A percentile compares a stretch with the other conserved stretches of the same genome.
Conservation (phyloP, 2,113 vertebrate genomes). For the Forbesichthys papilliferus region DNA sequence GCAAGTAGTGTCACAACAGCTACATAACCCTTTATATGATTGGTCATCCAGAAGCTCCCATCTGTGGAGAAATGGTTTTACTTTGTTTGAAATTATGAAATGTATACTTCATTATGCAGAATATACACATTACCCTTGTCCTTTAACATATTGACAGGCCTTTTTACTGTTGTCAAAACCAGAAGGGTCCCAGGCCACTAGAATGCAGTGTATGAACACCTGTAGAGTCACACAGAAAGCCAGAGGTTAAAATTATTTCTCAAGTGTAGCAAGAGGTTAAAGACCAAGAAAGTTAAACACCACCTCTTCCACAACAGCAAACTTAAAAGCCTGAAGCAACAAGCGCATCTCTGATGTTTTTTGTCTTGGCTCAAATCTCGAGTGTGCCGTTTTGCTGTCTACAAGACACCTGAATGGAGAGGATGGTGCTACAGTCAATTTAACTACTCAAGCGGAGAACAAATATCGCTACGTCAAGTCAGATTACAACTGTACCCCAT, state of each 20-base stretch:
- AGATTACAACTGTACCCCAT: slow-evolving; percentile 66
- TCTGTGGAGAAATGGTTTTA: slow-evolving; percentile 33
- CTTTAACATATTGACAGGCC: slow-evolving; percentile 73
- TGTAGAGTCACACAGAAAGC: slow-evolving; percentile 29
- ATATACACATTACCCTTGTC: slow-evolving; percentile 49
- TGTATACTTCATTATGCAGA: not conserved
- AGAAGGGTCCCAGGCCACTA: slow-evolving; percentile 69
- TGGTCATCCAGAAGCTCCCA: slow-evolving; percentile 72
- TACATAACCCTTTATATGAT: slow-evolving; percentile 50
- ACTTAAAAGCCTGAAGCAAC: slow-evolving; percentile 74
- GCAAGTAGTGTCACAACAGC: slow-evolving; percentile 71
- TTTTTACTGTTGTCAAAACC: slow-evolving; percentile 63
- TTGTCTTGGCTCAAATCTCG: slow-evolving; percentile 66
- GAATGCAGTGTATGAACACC: slow-evolving; percentile 76
- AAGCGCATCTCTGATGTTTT: slow-evolving; percentile 56
- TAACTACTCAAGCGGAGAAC: not conserved
- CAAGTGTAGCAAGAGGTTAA: not conserved
- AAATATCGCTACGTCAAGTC: too few relatives aligned
- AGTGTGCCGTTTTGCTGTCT: slow-evolving; percentile 65
- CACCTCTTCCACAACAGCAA: slow-evolving; percentile 66
- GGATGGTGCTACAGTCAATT: not conserved
- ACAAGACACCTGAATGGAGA: slow-evolving; percentile 69
- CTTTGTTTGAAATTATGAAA: not conserved
- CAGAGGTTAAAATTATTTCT: not conserved
- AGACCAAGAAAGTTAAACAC: not conserved